These are phyloP conservation scores for Notodonta ziczac DNA, from an alignment of 2,888 invertebrate species.

Conservation along the genomic window DNA sequence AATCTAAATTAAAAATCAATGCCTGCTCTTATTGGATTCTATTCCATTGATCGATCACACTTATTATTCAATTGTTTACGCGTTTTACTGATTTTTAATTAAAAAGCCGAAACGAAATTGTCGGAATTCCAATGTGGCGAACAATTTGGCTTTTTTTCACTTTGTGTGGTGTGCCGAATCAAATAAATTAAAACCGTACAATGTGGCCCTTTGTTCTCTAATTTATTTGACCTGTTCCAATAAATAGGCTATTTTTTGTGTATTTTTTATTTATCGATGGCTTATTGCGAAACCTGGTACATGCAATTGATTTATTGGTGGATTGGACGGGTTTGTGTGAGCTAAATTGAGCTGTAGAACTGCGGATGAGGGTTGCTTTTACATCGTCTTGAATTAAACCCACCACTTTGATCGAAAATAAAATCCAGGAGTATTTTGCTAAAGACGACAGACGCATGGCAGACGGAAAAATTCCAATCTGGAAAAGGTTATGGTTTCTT, in stretches of 20 bases:
- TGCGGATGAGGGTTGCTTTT: too few species aligned
- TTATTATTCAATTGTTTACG: conserved; percentile 26
- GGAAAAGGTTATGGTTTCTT: too few species aligned
- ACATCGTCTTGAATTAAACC: too few species aligned
- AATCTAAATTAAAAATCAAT: conserved; percentile 32
- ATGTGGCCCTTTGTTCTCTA: conserved; percentile 50
- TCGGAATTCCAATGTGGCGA: conserved; percentile 37
- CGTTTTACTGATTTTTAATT: conserved; percentile 37
- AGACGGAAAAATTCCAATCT: too few species aligned
- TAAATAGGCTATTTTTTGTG: conserved; percentile 44
- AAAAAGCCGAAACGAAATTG: conserved; percentile 35
- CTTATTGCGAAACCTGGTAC: conserved; percentile 46
- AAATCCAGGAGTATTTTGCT: too few species aligned
- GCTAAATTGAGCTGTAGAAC: too few species aligned
- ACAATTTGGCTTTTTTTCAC: conserved; percentile 48
- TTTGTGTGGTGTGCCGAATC: conserved; percentile 50
- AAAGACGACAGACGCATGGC: too few species aligned
- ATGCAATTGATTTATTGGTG: conserved; percentile 42
- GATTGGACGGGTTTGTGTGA: conserved; percentile 15
- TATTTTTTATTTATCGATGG: conserved; percentile 54
- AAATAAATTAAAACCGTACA: conserved; percentile 53
- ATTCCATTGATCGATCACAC: conserved; percentile 11
- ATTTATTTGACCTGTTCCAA: conserved; percentile 55
- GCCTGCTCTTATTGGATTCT: conserved; percentile 6
- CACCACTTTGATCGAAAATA: too few species aligned